phyloP scores from a whole-genome alignment of 2,113 vertebrate genomes.

The Mixornis gularis region DNA sequence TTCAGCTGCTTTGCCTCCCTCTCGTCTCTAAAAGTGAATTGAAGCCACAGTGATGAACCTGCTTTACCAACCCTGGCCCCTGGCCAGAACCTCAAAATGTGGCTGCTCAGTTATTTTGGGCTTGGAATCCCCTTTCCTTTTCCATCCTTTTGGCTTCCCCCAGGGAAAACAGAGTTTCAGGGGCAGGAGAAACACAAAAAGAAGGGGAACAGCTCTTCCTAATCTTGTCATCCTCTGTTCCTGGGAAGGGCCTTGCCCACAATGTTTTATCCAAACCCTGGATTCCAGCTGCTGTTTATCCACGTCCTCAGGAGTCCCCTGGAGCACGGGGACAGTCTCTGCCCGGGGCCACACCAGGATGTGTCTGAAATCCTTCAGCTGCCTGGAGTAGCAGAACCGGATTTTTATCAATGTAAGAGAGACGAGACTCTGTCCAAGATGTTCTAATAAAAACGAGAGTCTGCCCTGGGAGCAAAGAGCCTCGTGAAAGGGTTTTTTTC shows the following conservation, averaged over 20 bases:
- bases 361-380: background rate
- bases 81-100: background rate
- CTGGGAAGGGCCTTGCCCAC: background rate
- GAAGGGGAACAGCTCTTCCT: background rate
- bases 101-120: background rate
- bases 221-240: background rate
- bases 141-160: background rate
- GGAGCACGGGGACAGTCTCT: background rate
- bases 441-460: conserved; percentile 39
- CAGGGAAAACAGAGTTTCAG: background rate
- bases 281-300: background rate
- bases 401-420: conserved; percentile 10
- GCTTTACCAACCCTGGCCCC: background rate
- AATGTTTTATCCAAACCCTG: background rate
- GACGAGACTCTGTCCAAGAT: background rate
- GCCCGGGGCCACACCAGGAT: background rate
- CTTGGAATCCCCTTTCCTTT: background rate
- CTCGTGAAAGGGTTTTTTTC: background rate
- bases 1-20: background rate
- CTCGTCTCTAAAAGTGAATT: background rate
- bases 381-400: conserved; percentile 16
- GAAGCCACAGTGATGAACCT: background rate
- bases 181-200: background rate
- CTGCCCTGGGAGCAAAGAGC: conserved; percentile 28
- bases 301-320: background rate